Base-by-base conservation (phyloP, 2,888 invertebrate species). In the Cerastis leucographa region DNA sequence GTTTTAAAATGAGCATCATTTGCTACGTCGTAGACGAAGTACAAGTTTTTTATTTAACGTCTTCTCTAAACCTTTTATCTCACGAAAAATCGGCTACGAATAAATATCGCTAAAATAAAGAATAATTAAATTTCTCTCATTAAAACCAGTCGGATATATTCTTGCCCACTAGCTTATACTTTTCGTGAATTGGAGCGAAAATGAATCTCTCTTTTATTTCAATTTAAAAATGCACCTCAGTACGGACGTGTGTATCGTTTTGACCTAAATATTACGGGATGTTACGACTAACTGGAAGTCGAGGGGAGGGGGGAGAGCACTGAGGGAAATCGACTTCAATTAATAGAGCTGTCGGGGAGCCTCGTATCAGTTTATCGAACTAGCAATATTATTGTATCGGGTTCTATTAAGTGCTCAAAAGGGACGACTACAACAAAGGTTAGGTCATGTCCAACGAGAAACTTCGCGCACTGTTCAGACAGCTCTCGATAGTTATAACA, bases 241-340 rank as follows among this genome's bases (percentile, higher is more conserved):
- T 80, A 79, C 84, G 88, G 87, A 92, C 91, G 92, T 91, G 92
- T 89, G 86, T 86, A 89, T 88, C 88, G 87, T 85, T 85, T 87
- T 91, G 93, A 94, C 94, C 93, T 91, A 91, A 91, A 93, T 93
- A 92, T 92, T 90, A 91, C 86, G 86, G 89, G 87, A 88, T 89
- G 88, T 85, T 83, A 87, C 85, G 82, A 85, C 85, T 85, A 85
- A 84, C 81, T 84, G 76, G 85, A 72, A 76, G 76, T 80, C 81
- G 80, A n/a, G 84, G 81, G 80, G 71, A 51, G 74, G 65, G 77
- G 69, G 77, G 77, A 81, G 84, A 84, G 83, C 74, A 79, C 80
- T 78, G 78, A 84, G 83, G 83, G 83, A 84, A 88, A 83, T 84
- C 76, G 76, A 84, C 80, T 88, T 87, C 85, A 90, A 89, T 90